A percentile compares a stretch with the other conserved stretches of the same genome.
phyloP scores from a whole-genome alignment of 2,888 invertebrate genomes.

The Idaea straminata region DNA sequence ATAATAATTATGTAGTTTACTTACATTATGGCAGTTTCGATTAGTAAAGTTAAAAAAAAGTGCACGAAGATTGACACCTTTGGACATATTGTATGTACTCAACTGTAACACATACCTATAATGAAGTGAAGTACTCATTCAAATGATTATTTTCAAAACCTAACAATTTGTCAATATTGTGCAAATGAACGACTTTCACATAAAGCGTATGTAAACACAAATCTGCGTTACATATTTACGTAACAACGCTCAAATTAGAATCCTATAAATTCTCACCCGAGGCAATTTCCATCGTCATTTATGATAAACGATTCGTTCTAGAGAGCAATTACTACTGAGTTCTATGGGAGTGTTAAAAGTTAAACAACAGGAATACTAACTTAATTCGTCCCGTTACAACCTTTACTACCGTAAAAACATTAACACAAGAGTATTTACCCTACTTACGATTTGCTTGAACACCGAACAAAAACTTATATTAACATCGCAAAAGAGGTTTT shows the following conservation, averaged over 20 bases:
- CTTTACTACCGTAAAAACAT: conserved; percentile 56
- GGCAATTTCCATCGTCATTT: conserved; percentile 59
- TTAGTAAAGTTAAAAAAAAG: background rate
- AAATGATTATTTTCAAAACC: background rate
- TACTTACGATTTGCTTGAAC: conserved; percentile 33
- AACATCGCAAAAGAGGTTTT: conserved; percentile 16
- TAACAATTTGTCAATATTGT: background rate
- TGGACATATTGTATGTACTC: too few relatives aligned
- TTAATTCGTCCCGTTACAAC: conserved; percentile 54
- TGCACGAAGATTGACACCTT: too few relatives aligned
- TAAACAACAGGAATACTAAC: conserved; percentile 45
- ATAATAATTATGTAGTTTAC: background rate
- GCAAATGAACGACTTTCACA: conserved; percentile 19
- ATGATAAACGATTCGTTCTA: conserved; percentile 73
- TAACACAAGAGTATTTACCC: conserved; percentile 55
- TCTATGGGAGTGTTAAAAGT: conserved; percentile 44
- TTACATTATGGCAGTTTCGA: background rate
- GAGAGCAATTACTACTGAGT: conserved; percentile 59
- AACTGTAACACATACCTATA: too few relatives aligned
- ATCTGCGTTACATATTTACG: conserved; percentile 33
- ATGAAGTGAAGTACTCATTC: background rate
- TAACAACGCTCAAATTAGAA: conserved; percentile 49
- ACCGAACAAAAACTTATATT: conserved; percentile 12
- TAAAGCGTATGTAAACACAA: conserved; percentile 24
- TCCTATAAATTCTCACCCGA: conserved; percentile 47